Conservation (phyloP, 1,140 invertebrate genomes). For the Rhyacophila brunnea region DNA sequence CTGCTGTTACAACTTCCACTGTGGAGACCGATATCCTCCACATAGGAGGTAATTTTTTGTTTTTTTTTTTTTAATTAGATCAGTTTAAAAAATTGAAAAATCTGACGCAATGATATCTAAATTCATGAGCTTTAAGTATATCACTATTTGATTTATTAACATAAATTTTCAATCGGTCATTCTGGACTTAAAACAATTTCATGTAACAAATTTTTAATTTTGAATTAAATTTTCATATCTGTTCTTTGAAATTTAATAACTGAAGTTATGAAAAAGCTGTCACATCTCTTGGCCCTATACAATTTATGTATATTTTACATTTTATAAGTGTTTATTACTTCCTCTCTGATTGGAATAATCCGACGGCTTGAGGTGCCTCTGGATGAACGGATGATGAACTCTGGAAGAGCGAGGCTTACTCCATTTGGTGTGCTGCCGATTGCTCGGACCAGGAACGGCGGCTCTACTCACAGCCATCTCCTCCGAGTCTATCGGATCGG, state of each 20-base stretch:
- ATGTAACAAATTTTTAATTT: too few relatives aligned
- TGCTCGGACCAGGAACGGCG: slow-evolving; percentile 1
- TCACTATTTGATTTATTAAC: too few relatives aligned
- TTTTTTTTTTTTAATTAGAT: too few relatives aligned
- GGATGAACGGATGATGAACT: slow-evolving; percentile 19
- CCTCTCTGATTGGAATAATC: slow-evolving; percentile 22
- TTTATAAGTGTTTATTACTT: slow-evolving; percentile 27
- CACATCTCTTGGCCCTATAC: not conserved
- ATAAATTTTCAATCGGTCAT: too few relatives aligned
- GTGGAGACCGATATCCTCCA: too few relatives aligned
- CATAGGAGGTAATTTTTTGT: too few relatives aligned
- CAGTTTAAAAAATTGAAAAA: too few relatives aligned
- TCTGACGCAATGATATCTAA: too few relatives aligned
- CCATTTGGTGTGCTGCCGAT: slow-evolving; percentile 20
- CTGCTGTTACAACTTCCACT: too few relatives aligned
- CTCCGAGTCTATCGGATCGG: slow-evolving; percentile 38
- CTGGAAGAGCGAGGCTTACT: slow-evolving; percentile 15
- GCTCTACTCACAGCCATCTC: slow-evolving; percentile 24
- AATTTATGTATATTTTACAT: not conserved
- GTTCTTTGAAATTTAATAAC: not conserved
- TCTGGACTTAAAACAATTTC: too few relatives aligned
- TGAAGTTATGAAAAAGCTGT: not conserved
- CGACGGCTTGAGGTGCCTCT: slow-evolving; percentile 24
- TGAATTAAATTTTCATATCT: too few relatives aligned
- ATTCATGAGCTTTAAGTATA: too few relatives aligned